Evolutionary conservation across 2,888 invertebrate genomes (phyloP), one percentile per base, ranked within the genome.

Genomic region (Camptogramma bilineatum): DNA sequence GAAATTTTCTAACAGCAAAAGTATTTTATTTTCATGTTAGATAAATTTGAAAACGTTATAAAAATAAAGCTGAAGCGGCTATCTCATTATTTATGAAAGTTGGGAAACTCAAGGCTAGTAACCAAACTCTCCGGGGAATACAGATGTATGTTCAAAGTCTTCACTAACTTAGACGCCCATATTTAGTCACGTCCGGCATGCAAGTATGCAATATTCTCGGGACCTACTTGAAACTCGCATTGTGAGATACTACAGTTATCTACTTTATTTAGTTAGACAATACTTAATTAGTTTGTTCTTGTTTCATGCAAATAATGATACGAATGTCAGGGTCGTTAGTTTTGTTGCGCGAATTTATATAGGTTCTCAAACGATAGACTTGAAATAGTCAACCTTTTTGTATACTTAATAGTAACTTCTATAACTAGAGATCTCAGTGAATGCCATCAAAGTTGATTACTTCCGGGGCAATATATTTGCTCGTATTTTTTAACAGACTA

Each of bases 171-270:
- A 64, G 64, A 50, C 46, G 53, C 59, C 62, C 39, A 61, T 64
- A 71, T 65, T 68, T 65, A 65, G 72, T 72, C 70, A 72, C 70
- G 70, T 66, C 53, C 50, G 16, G 63, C 60, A 60, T 69, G 61
- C 64, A 65, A 53, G 64, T 66, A 60, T 64, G 64, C 63, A 65
- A 68, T 64, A 69, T 68, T 62, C 65, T 48, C 61, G 1, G 50
- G 24, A 28, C 21, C 24, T 46, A 56, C 31, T 18, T 39, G 13
- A 39, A 28, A 16, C 24, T 50, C 7, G 28, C 48, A 50, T 50
- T 31, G 54, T 48, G 18, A 50, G 24, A 34, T 42, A 60, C 53
- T 60, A 47, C 24, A 44, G 53, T 53, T 44, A n/a, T n/a, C n/a
- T n/a, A 16, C 34, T 52, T 46, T 16, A 42, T 10, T 9, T 52